phyloP scores from a whole-genome alignment of 1,140 invertebrate genomes.

The Penaeus chinensis region DNA sequence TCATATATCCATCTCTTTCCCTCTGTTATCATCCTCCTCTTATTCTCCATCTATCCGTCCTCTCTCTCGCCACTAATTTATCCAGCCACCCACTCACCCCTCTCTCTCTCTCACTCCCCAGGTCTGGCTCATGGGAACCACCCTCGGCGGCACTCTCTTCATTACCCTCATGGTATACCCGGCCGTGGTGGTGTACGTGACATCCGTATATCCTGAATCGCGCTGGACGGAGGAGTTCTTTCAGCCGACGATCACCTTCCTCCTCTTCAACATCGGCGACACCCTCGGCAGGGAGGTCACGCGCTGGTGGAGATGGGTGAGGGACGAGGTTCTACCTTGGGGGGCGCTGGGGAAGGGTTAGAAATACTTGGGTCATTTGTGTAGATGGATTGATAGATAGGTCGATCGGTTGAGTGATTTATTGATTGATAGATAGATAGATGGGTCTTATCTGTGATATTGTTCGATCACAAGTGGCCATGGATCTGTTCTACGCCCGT shows the following conservation, averaged over 20 bases:
- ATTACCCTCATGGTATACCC: conserved; percentile 87
- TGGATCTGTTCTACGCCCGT: too few relatives aligned
- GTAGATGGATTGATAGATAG: too few relatives aligned
- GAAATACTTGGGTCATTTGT: too few relatives aligned
- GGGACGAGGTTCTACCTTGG: not conserved
- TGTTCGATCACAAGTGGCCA: too few relatives aligned
- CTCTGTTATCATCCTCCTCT: too few relatives aligned
- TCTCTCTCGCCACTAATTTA: not conserved
- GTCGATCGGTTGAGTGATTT: too few relatives aligned
- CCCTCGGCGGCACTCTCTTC: conserved; percentile 80
- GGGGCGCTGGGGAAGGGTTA: too few relatives aligned
- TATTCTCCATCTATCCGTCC: too few relatives aligned
- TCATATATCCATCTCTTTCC: too few relatives aligned
- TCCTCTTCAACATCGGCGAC: conserved; percentile 90
- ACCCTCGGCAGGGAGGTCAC: conserved; percentile 77
- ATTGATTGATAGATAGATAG: too few relatives aligned
- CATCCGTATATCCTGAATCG: conserved; percentile 33
- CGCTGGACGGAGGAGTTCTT: conserved; percentile 74
- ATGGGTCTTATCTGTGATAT: too few relatives aligned
- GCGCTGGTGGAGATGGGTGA: conserved; percentile 53
- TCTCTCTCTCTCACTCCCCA: conserved; percentile 62
- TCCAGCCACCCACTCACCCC: not conserved
- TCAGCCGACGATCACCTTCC: conserved; percentile 88
- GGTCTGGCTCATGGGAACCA: conserved; percentile 77
- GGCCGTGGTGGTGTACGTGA: conserved; percentile 77